These are phyloP conservation scores for Pampus argenteus DNA, from an alignment of 2,797 vertebrate species.

Conservation along the genomic window DNA sequence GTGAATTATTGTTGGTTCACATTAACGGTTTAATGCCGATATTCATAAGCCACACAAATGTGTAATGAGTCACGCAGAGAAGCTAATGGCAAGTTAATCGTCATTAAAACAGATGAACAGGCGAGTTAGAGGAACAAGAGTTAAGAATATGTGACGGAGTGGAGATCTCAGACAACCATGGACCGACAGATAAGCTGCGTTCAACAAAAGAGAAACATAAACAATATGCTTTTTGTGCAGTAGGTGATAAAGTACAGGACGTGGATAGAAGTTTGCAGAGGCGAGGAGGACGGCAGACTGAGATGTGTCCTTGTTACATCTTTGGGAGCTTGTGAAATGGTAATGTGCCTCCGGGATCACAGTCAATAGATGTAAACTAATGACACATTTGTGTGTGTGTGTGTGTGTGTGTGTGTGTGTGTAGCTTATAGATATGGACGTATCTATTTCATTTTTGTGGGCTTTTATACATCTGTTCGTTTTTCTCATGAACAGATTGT, in stretches of 20 bases:
- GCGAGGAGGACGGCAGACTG: background rate
- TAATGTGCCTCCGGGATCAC: constrained; percentile 29
- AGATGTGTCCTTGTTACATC: constrained; percentile 31
- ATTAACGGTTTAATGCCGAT: constrained; percentile 22
- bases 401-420: too few species aligned
- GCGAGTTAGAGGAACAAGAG: background rate
- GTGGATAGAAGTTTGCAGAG: background rate
- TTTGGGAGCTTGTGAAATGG: constrained; percentile 27
- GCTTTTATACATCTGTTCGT: background rate
- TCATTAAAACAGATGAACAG: too few species aligned
- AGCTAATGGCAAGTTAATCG: too few species aligned
- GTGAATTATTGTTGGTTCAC: constrained; percentile 34
- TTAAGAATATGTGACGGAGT: background rate
- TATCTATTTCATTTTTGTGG: background rate
- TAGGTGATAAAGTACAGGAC: background rate
- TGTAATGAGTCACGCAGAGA: constrained; percentile 33
- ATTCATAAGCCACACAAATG: constrained; percentile 17
- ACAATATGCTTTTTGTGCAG: background rate
- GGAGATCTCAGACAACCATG: background rate
- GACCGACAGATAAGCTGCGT: background rate
- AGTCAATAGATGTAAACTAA: constrained; percentile 35
- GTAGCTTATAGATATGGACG: background rate
- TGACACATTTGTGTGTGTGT: constrained; percentile 10
- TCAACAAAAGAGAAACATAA: background rate
- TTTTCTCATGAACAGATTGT: background rate